These are phyloP conservation scores for Phlogophora meticulosa DNA, from an alignment of 2,888 invertebrate genomes.

Conservation along the genomic window DNA sequence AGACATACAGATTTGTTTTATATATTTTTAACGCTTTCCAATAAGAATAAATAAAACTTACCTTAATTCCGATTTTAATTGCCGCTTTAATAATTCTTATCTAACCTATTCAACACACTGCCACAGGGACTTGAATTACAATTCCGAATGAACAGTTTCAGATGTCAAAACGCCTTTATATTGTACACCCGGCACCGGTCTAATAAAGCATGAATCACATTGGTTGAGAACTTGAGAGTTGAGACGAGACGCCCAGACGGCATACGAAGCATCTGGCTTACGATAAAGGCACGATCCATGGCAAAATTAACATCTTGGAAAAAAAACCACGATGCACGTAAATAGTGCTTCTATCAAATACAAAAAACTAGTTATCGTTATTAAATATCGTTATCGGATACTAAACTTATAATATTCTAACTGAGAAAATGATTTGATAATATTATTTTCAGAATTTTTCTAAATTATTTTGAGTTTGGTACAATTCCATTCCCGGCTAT, in stretches of 20 bases:
- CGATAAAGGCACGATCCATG: neutral
- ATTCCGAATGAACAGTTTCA: constrained; percentile 65
- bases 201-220: constrained; percentile 49
- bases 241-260: constrained; percentile 14
- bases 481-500: no score
- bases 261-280: neutral
- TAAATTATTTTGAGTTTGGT: neutral
- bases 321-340: neutral
- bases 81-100: constrained; percentile 55
- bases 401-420: neutral
- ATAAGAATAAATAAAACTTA: constrained; percentile 46
- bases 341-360: constrained; percentile 9
- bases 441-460: neutral
- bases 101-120: constrained; percentile 60
- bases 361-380: constrained; percentile 33
- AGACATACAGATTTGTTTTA: neutral
- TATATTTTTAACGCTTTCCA: constrained; percentile 16
- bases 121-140: constrained; percentile 58
- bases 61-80: constrained; percentile 56
- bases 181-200: constrained; percentile 39
- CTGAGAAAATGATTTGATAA: neutral
- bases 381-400: constrained; percentile 2
- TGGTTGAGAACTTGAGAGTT: constrained; percentile 21
- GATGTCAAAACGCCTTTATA: constrained; percentile 60
- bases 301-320: neutral